Evolutionary conservation across 1,140 invertebrate species (phyloP), one percentile per base, ranked within the genome.

Genomic region (Philaenus spumarius): DNA sequence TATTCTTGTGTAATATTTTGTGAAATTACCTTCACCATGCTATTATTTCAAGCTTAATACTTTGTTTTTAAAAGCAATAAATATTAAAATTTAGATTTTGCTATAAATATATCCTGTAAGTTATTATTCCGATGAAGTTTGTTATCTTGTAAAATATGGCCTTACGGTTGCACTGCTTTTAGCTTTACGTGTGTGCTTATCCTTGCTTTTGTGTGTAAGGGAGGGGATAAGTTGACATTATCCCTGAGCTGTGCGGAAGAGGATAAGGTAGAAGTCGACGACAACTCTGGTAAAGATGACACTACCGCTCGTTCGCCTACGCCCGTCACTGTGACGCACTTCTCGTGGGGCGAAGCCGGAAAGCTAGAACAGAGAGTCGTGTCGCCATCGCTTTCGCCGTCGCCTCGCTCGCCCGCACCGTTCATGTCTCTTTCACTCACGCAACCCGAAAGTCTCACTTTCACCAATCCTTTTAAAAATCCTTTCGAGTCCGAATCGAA

Each of bases 211-310:
- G 46, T 56, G 26, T 30, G 24, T 55, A 69, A 82, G 85, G 86
- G 86, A 63, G 86, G 85, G 64, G 85, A 87, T 71, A 87, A 87
- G 72, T 68, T 87, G 69, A 88, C 85, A 40, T 72, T 87, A 48
- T 78, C 82, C 58, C 79, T 65, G 12, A 67, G 57, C 53, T 45
- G 56, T 12, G 20, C n/a, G 7, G 35, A 58, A 17, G 48, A 51
- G 22, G 39, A 55, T 23, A 39, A 55, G 22, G 26, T 15, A 15
- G n/a, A 55, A 14, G 56, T 37, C 34, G 46, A 59, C 14, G 62
- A 64, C 47, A 62, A 61, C 26, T 40, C 61, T 43, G 45, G 45
- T 23, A 37, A 39, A 55, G 50, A 62, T 52, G 59, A 64, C 57
- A 47, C 64, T 53, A 62, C 61, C 56, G 70, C 69, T 55, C 64